Percentiles rank a stretch among this genome's conserved stretches.
Evolutionary conservation across 2,888 invertebrate species (phyloP).

Genomic region (Carterocephalus palaemon): DNA sequence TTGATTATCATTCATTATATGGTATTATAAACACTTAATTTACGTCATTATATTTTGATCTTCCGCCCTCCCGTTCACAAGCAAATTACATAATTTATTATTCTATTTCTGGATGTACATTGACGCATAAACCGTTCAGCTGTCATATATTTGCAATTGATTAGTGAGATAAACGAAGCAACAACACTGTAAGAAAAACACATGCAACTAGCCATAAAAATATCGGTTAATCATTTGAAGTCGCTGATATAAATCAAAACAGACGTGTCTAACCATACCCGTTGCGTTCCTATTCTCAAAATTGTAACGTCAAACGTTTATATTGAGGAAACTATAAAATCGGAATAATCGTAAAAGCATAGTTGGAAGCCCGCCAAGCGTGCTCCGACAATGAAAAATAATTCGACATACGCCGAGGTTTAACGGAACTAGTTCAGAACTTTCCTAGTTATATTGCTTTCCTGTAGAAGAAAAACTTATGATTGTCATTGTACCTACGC

Average conservation of each 20-base stretch:
- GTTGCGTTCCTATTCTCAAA: constrained; percentile 35
- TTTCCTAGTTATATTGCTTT: constrained; percentile 46
- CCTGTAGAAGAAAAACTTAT: no score
- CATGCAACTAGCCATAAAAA: constrained; percentile 4
- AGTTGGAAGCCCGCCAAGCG: constrained; percentile 65
- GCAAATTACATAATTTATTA: no score
- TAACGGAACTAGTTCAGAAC: constrained; percentile 43
- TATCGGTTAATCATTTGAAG: constrained; percentile 5
- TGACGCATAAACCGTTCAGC: no score
- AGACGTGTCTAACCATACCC: constrained; percentile 31
- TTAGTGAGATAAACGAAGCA: no score
- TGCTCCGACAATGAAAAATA: constrained; percentile 68
- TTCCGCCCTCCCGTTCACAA: no score
- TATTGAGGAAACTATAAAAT: constrained; percentile 75
- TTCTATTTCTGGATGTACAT: no score
- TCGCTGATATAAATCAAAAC: constrained; percentile 27
- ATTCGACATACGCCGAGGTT: constrained; percentile 54
- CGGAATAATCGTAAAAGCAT: constrained; percentile 73
- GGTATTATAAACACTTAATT: no score
- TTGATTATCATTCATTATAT: no score
- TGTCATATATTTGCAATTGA: no score
- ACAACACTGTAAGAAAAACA: constrained; percentile 7
- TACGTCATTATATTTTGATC: no score
- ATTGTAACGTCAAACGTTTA: constrained; percentile 63
- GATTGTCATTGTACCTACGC: constrained; percentile 41